Percentiles rank a stretch among this genome's conserved stretches.
Evolutionary conservation across 2,797 vertebrate species (phyloP).

Genomic region (Peromyscus nudipes): DNA sequence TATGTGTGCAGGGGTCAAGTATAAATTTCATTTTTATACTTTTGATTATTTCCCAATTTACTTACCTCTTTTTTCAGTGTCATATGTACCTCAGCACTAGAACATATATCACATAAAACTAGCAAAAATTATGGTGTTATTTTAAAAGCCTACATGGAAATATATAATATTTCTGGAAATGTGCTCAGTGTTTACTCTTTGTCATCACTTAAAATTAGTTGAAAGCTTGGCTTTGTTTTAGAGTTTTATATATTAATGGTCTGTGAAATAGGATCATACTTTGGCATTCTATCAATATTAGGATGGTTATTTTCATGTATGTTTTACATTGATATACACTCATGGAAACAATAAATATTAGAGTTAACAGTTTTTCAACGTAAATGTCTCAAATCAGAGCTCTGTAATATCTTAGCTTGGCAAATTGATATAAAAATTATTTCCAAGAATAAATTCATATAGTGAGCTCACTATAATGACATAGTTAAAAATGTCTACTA

Average conservation of each 20-base stretch:
- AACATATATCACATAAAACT: constrained; percentile 73
- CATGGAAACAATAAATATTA: constrained; percentile 53
- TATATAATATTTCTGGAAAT: constrained; percentile 65
- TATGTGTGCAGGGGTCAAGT: constrained; percentile 48
- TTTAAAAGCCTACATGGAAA: constrained; percentile 69
- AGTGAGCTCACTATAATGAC: constrained; percentile 25
- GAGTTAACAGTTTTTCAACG: constrained; percentile 37
- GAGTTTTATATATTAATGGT: constrained; percentile 67
- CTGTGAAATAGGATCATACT: constrained; percentile 39
- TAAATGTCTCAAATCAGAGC: constrained; percentile 39
- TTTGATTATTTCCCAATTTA: constrained; percentile 74
- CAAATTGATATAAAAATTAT: constrained; percentile 48
- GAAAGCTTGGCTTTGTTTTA: constrained; percentile 47
- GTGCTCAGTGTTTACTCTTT: constrained; percentile 53
- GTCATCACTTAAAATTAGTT: constrained; percentile 59
- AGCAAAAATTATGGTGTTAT: constrained; percentile 66
- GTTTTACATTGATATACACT: constrained; percentile 68
- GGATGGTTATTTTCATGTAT: constrained; percentile 55
- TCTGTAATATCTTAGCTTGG: constrained; percentile 56
- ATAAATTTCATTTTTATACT: constrained; percentile 66
- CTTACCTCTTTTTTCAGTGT: constrained; percentile 83
- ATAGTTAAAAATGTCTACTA: constrained; percentile 35
- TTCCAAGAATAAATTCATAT: constrained; percentile 65
- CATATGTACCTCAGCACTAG: constrained; percentile 75
- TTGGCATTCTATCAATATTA: constrained; percentile 65